Base-by-base conservation (phyloP, 2,797 vertebrate genomes). In the Pseudomugil tenellus region DNA sequence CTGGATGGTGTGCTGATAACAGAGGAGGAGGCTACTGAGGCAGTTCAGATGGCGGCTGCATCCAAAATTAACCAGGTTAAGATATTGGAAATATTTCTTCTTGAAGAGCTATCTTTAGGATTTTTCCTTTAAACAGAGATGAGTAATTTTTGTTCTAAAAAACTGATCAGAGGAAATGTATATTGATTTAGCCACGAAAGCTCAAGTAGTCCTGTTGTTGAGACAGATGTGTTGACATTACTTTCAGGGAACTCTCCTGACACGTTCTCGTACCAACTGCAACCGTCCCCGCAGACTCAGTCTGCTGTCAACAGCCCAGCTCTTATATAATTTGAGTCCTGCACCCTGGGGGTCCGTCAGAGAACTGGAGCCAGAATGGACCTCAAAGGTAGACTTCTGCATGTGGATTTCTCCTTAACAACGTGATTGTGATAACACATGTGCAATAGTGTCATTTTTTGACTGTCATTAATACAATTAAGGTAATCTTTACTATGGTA, bases 251-350 rank as follows among this genome's bases (percentile, higher is more conserved):
- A 91, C 84, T 70, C 83, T 97, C 48, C 71, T 95, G 77, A 78
- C 83, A 61, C 89, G 93, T 86, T 95, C 93, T 1, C 85, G 93
- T 35, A 93, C 79, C 6, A 74, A 90, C 59, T 73, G 79, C 1
- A 84, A 92, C 11, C 93, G 87, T 66, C 94, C 94, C 12, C 93
- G 93, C 10, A 80, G 92, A 69, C 94, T 97, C 72, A 96, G 94
- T 77, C 80, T 95, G 77, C 91, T 95, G 76, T 92, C 95, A 62
- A 92, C 91, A 52, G 91, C 95, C 70, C 94, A 96, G 86, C 93
- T 96, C 65, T 81, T 97, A 31, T 93, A 87, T 84, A 84, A 87
- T 64, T 88, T 93, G 75, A 91, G 74, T 80, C 90, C 90, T 65
- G 88, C 92, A 37, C 93, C 91, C 54, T 91, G 91, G 84, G 84